These are phyloP conservation scores for Perca flavescens DNA, from an alignment of 2,113 vertebrate species.

Conservation along the genomic window DNA sequence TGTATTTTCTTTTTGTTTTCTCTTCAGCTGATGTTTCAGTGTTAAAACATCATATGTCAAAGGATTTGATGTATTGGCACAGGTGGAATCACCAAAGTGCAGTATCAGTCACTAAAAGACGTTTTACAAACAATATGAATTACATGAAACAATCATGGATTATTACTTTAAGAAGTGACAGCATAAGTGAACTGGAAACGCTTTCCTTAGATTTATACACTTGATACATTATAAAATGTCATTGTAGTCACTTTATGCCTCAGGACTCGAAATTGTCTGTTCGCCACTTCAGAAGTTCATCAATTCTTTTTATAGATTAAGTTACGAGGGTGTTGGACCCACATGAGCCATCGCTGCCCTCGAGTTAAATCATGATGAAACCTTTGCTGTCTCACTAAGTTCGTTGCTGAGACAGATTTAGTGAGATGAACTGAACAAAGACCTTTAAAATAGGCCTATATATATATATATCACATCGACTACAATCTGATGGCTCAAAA, in stretches of 20 bases:
- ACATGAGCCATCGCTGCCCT: background rate
- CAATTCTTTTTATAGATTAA: slow-evolving; percentile 51
- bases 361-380: slow-evolving; percentile 39
- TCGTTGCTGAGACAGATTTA: slow-evolving; percentile 30
- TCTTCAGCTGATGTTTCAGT: background rate
- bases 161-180: slow-evolving; percentile 4
- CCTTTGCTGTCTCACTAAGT: slow-evolving; percentile 45
- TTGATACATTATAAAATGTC: background rate
- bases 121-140: background rate
- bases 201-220: slow-evolving; percentile 1
- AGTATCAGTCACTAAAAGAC: background rate
- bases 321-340: slow-evolving; percentile 13
- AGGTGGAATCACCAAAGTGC: background rate
- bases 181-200: background rate
- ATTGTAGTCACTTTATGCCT: background rate
- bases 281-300: slow-evolving; percentile 41
- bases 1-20: background rate
- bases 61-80: background rate
- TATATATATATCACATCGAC: slow-evolving; percentile 30
- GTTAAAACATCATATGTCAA: background rate
- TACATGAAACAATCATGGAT: background rate
- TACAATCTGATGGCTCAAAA: slow-evolving; percentile 12
- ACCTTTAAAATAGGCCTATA: slow-evolving; percentile 47
- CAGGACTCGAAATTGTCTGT: background rate
- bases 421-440: slow-evolving; percentile 34